Evolutionary conservation across 2,113 vertebrate genomes (phyloP).

Genomic region (Coregonus clupeaformis): DNA sequence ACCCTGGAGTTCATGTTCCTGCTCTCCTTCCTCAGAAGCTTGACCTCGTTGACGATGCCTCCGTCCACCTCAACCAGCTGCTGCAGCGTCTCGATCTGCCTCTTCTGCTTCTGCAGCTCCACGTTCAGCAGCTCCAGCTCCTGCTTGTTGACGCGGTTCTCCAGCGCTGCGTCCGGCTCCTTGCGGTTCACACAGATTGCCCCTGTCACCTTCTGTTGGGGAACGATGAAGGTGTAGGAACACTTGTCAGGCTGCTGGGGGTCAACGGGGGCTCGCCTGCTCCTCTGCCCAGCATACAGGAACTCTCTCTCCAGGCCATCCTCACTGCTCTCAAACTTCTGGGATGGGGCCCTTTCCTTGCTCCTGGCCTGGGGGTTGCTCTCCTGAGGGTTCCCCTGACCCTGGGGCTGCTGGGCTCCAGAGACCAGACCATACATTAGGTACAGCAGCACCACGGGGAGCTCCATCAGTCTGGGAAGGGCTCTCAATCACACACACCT

Average conservation of each 20-base stretch:
- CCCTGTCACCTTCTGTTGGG: conserved; percentile 94
- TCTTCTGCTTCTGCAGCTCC: conserved; percentile 97
- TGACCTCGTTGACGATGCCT: conserved; percentile 96
- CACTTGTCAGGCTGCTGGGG: conserved; percentile 82
- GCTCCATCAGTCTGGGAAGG: conserved; percentile 64
- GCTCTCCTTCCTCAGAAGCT: conserved; percentile 94
- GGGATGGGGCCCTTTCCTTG: conserved; percentile 8
- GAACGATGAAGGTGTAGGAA: conserved; percentile 97
- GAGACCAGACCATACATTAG: conserved; percentile 62
- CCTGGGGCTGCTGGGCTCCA: conserved; percentile 53
- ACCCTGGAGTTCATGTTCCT: conserved; percentile 98
- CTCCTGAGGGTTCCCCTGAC: conserved; percentile 37
- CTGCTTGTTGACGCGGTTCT: conserved; percentile 91
- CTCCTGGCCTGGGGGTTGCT: conserved; percentile 27
- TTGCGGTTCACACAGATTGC: conserved; percentile 98
- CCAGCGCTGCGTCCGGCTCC: conserved; percentile 86
- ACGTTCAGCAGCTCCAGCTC: conserved; percentile 91
- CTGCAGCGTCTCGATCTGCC: conserved; percentile 95
- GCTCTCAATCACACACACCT: conserved; percentile 50
- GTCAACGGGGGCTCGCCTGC: conserved; percentile 76
- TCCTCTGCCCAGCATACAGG: conserved; percentile 82
- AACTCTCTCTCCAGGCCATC: conserved; percentile 79
- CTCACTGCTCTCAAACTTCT: conserved; percentile 70
- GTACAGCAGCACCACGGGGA: conserved; percentile 72
- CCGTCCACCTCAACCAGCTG: conserved; percentile 97